Percentiles rank a stretch among this genome's conserved stretches.
Conservation (phyloP, 2,113 vertebrate genomes). For the Picathartes gymnocephalus region DNA sequence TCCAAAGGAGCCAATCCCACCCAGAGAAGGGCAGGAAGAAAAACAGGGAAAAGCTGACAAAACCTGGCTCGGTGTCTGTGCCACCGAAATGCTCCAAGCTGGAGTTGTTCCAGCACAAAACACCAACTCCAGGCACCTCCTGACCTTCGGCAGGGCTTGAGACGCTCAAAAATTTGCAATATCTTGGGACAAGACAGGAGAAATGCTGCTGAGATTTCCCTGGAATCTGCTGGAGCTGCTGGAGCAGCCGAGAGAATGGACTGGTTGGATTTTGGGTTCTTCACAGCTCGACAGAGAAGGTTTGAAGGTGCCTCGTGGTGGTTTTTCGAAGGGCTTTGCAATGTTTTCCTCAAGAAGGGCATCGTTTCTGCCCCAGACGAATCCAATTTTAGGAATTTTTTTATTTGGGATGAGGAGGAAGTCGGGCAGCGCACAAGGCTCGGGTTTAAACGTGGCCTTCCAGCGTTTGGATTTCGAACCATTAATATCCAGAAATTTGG, state of each 20-base stretch:
- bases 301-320: background rate
- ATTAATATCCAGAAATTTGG: background rate
- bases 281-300: background rate
- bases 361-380: background rate
- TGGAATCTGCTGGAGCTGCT: background rate
- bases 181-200: background rate
- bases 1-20: background rate
- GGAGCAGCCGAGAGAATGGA: background rate
- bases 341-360: background rate
- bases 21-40: background rate
- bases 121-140: background rate
- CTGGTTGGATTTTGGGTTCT: background rate
- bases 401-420: background rate
- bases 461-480: background rate
- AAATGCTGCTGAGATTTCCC: background rate
- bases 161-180: background rate
- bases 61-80: background rate
- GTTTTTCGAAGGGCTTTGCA: background rate
- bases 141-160: background rate
- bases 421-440: background rate
- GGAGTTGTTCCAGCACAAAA: background rate
- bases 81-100: background rate
- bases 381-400: background rate
- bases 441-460: background rate
- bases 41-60: background rate